These are phyloP conservation scores for Gadus chalcogrammus DNA, from an alignment of 2,113 vertebrate genomes.

Conservation along the genomic window DNA sequence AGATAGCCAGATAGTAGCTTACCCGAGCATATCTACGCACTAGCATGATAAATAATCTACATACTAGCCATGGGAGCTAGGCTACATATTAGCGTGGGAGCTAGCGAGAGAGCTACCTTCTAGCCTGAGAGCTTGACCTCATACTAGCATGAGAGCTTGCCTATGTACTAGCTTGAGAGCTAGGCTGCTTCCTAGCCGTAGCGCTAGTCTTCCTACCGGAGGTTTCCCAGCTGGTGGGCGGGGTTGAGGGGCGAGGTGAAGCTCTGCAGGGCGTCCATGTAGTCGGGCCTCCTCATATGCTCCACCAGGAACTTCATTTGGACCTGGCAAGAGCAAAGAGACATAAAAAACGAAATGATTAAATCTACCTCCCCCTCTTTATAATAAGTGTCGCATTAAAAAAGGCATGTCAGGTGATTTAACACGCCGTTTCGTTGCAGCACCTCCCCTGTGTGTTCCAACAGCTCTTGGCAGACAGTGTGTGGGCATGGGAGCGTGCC, in stretches of 20 bases:
- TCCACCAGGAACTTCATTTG: conserved; percentile 99
- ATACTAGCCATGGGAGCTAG: too few species aligned
- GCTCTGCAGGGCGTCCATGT: conserved; percentile 96
- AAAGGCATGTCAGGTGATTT: not conserved
- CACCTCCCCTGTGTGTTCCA: not conserved
- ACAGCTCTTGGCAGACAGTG: conserved; percentile 3
- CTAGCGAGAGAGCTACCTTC: too few species aligned
- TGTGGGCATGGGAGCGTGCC: not conserved
- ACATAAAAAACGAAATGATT: conserved; percentile 8
- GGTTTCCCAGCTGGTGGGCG: conserved; percentile 93
- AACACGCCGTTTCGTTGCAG: conserved; percentile 21
- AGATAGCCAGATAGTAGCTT: too few species aligned
- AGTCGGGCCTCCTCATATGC: conserved; percentile 96
- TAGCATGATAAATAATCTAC: too few species aligned
- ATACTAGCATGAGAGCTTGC: too few species aligned
- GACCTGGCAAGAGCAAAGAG: conserved; percentile 72
- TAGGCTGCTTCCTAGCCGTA: too few species aligned
- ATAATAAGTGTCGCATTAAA: not conserved
- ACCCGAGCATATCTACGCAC: too few species aligned
- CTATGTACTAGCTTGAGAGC: too few species aligned
- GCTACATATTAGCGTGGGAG: too few species aligned
- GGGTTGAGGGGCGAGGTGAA: conserved; percentile 97
- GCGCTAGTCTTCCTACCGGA: conserved; percentile 72
- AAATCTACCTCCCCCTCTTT: not conserved
- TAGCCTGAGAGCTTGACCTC: too few species aligned